Base-by-base conservation (phyloP, 2,888 invertebrate species). In the Cheilosia soror region DNA sequence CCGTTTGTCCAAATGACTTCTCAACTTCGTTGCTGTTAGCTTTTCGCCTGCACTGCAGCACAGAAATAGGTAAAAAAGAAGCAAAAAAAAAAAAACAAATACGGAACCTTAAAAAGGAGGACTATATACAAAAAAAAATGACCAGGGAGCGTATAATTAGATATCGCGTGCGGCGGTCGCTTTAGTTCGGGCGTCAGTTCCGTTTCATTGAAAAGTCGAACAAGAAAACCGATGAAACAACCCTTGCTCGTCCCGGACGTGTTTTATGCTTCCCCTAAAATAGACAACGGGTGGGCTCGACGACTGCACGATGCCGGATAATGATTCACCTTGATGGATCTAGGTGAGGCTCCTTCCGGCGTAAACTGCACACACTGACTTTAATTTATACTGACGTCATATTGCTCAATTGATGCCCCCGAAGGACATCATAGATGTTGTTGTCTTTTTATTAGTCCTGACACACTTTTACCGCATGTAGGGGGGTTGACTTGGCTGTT, bases 281-380 rank as follows among this genome's bases (percentile, higher is more conserved):
- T 11, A 58, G 51, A n/a, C 84, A 76, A 49, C 75, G 71, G 80
- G 84, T 76, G 84, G 69, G 80, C 49, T 40, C 31, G 79, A 58
- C 27, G 63, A 73, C 57, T 68, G 73, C 83, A 73, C 37, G 62
- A 77, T 78, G 72, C 7, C 29, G 80, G 80, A 60, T 76, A 85
- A 85, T 85, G 84, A 85, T 85, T 85, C 84, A 85, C 84, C 84
- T 85, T 85, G 80, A 80, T 85, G 75, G 80, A 85, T 85, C 76
- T 80, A 71, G 84, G 84, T 85, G 80, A 85, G 84, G 84, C 71
- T 75, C 53, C 66, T 75, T 76, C 58, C 47, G n/a, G 33, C 40
- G 37, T 40, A 9, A 42, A 62, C 60, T 55, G 29, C 72, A 62
- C 79, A 75, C 42, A 27, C 47, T 63, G 84, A 80, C 80, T 72